Conservation (phyloP, 1,140 invertebrate genomes). For the Drosophila micromelanica region DNA sequence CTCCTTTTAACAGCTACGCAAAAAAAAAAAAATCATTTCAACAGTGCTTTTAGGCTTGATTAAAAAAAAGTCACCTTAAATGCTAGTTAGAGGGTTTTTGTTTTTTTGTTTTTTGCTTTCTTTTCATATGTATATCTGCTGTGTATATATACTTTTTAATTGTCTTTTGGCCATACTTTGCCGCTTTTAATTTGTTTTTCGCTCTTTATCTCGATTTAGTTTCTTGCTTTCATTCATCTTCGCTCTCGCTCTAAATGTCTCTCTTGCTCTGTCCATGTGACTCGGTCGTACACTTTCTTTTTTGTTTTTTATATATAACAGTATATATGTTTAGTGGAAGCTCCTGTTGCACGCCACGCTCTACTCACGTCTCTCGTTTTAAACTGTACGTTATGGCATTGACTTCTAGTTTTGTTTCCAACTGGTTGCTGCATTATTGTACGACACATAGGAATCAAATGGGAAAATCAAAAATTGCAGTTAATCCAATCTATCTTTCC, state of each 20-base stretch:
- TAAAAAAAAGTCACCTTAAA: conserved; percentile 36
- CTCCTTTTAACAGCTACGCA: conserved; percentile 18
- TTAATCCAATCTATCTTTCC: background rate
- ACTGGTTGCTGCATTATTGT: conserved; percentile 86
- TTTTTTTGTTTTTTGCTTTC: conserved; percentile 4
- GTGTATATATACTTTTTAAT: conserved; percentile 23
- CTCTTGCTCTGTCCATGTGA: background rate
- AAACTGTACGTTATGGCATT: conserved; percentile 34
- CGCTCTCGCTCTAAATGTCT: background rate
- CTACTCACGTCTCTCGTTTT: conserved; percentile 58
- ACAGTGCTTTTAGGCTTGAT: conserved; percentile 25
- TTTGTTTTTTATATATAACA: conserved; percentile 26
- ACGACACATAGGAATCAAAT: conserved; percentile 28
- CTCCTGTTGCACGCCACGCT: conserved; percentile 78
- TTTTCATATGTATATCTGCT: conserved; percentile 19
- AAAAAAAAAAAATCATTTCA: conserved; percentile 27
- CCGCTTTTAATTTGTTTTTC: background rate
- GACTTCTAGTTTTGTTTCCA: conserved; percentile 88
- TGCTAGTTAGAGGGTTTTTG: conserved; percentile 22
- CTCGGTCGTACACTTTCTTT: conserved; percentile 3
- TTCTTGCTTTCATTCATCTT: background rate
- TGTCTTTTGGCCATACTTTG: conserved; percentile 25
- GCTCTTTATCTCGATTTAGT: background rate
- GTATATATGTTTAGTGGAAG: conserved; percentile 82
- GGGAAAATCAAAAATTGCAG: background rate